Conservation (phyloP, 1,140 invertebrate genomes). For the Papilio machaon region DNA sequence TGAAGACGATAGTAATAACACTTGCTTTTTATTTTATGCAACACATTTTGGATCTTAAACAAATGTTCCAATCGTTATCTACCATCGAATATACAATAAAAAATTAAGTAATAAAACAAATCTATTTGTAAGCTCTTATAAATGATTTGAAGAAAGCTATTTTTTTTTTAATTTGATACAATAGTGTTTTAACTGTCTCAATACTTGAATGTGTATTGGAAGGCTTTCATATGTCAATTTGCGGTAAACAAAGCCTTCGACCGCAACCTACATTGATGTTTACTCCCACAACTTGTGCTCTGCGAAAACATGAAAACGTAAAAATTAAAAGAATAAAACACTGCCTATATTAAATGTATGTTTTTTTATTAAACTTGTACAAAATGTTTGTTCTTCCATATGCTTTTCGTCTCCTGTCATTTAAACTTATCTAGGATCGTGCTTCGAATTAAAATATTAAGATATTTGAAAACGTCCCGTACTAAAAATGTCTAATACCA, state of each 20-base stretch:
- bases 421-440: no score
- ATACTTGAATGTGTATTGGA: not conserved
- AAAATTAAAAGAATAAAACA: not conserved
- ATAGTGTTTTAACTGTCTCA: not conserved
- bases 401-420: no score
- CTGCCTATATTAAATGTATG: not conserved
- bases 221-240: not conserved
- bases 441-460: no score
- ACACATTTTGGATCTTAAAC: no score
- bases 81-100: no score
- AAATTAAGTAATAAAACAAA: not conserved
- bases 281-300: not conserved
- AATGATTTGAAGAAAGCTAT: not conserved
- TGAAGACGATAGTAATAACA: not conserved
- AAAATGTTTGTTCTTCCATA: not conserved
- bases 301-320: not conserved
- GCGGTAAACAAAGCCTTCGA: not conserved
- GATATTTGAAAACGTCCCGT: no score
- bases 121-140: not conserved
- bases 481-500: no score
- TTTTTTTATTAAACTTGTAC: not conserved
- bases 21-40: not conserved
- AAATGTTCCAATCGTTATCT: no score
- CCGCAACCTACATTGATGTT: not conserved
- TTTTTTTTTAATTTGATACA: not conserved